phyloP scores from a whole-genome alignment of 2,113 vertebrate genomes.

The Tonatia bakeri region DNA sequence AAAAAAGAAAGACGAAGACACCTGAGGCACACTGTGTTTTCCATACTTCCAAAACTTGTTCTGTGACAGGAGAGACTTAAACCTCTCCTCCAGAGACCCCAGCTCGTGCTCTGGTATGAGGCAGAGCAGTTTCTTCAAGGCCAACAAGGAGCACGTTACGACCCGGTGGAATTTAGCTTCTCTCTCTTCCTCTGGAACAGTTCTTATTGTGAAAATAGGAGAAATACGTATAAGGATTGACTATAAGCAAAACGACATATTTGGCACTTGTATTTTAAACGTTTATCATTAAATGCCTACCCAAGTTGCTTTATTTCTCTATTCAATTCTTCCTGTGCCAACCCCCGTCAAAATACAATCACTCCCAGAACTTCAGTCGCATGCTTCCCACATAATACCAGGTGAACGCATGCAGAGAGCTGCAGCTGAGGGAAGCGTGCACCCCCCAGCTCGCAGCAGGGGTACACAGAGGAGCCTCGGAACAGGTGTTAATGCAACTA shows the following conservation, averaged over 20 bases:
- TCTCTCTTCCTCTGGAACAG: slow-evolving; percentile 92
- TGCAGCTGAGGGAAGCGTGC: neutral
- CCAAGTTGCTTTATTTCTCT: slow-evolving; percentile 14
- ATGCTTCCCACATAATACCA: neutral
- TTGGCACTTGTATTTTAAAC: neutral
- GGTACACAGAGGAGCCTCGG: neutral
- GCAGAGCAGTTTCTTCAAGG: slow-evolving; percentile 90
- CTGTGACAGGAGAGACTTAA: slow-evolving; percentile 85
- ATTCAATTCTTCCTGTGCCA: neutral
- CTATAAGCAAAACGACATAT: neutral
- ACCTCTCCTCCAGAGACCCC: slow-evolving; percentile 82
- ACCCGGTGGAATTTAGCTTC: slow-evolving; percentile 92
- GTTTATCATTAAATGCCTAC: neutral
- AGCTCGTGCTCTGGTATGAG: slow-evolving; percentile 86
- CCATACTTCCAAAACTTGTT: slow-evolving; percentile 97
- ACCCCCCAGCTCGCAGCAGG: neutral
- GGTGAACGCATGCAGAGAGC: neutral
- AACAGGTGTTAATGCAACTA: neutral
- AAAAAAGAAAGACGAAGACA: slow-evolving; percentile 72
- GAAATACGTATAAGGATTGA: slow-evolving; percentile 16
- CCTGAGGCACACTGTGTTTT: slow-evolving; percentile 92
- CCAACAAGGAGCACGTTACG: slow-evolving; percentile 93
- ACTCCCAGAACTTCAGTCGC: neutral
- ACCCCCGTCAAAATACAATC: neutral
- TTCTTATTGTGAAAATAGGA: slow-evolving; percentile 78